A percentile compares a stretch with the other conserved stretches of the same genome.
Evolutionary conservation across 2,113 vertebrate genomes (phyloP).

Genomic region (Lamprologus ornatipinnis): DNA sequence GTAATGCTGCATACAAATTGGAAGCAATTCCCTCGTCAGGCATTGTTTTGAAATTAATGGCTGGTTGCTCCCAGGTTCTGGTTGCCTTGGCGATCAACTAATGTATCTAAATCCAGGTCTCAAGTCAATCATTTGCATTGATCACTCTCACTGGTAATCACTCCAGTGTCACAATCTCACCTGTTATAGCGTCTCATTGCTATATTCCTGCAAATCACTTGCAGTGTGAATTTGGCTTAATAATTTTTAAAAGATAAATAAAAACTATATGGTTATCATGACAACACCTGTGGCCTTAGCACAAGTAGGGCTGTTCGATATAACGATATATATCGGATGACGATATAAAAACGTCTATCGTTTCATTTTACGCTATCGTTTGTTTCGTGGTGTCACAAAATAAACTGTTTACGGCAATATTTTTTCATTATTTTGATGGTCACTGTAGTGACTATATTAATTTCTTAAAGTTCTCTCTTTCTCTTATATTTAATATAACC

Average conservation of each 20-base stretch:
- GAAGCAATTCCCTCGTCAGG: neutral
- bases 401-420: neutral
- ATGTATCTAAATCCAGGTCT: neutral
- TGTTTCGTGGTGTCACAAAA: fast-evolving
- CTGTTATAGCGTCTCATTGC: neutral
- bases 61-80: neutral
- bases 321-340: neutral
- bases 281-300: neutral
- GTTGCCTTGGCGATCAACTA: neutral
- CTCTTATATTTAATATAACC: neutral
- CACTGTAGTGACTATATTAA: neutral
- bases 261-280: neutral
- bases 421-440: neutral
- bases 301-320: neutral
- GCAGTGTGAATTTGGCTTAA: neutral
- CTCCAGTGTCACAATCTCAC: neutral
- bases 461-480: neutral
- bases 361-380: neutral
- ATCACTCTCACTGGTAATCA: neutral
- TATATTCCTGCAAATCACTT: neutral
- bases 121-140: neutral
- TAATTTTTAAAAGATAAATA: neutral
- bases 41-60: neutral
- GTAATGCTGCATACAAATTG: neutral
- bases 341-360: neutral